Percentiles rank a stretch among this genome's conserved stretches.
These are phyloP conservation scores for Poeciliopsis presidionis DNA, from an alignment of 2,797 vertebrate genomes.

Conservation along the genomic window DNA sequence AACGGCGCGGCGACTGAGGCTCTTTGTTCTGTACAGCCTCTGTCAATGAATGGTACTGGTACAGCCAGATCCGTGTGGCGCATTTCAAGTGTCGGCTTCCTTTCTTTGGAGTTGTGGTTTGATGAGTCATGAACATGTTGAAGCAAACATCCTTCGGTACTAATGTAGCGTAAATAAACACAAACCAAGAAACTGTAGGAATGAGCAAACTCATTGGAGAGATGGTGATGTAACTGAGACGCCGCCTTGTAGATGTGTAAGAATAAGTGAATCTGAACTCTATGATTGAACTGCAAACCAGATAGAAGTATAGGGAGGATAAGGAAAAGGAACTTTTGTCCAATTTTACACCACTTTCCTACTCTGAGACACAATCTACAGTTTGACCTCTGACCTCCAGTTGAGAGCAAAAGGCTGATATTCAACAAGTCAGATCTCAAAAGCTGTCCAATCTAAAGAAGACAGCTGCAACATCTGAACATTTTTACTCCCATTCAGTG, in stretches of 20 bases:
- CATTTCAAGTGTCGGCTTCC: slow-evolving; percentile 27
- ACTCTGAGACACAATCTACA: not conserved
- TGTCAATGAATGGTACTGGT: slow-evolving; percentile 33
- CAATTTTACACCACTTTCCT: not conserved
- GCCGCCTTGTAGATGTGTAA: not conserved
- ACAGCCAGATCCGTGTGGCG: slow-evolving; percentile 13
- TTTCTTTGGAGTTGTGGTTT: slow-evolving; percentile 7
- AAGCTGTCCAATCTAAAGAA: not conserved
- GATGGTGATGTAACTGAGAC: slow-evolving; percentile 23
- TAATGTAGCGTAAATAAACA: slow-evolving; percentile 23
- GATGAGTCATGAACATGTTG: slow-evolving; percentile 35
- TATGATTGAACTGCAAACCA: not conserved
- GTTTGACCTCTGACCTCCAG: not conserved
- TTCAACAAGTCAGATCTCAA: not conserved
- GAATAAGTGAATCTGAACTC: not conserved
- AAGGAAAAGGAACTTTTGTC: not conserved
- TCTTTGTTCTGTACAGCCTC: slow-evolving; percentile 43
- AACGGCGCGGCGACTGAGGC: slow-evolving; percentile 46
- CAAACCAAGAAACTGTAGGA: not conserved
- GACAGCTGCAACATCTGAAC: not conserved
- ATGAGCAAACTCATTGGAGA: slow-evolving; percentile 6
- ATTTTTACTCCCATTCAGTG: not conserved
- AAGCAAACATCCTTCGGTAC: slow-evolving; percentile 22
- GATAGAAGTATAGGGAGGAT: not conserved
- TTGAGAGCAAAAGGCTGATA: not conserved